Percentiles rank a stretch among this genome's conserved stretches.
These are phyloP conservation scores for Anabacerthia variegaticeps DNA, from an alignment of 2,797 vertebrate species.

Conservation along the genomic window DNA sequence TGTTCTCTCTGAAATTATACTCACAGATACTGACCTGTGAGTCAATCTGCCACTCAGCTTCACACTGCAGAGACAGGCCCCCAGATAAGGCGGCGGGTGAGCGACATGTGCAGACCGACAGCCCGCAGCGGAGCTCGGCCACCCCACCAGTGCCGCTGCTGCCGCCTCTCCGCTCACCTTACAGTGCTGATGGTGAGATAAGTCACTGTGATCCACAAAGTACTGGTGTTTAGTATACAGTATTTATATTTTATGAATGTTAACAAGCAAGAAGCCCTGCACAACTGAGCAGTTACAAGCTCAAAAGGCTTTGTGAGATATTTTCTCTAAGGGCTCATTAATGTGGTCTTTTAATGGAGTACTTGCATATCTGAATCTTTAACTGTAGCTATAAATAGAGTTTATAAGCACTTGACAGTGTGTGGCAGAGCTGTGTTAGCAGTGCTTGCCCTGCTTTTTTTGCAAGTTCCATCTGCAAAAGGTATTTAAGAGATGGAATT, in stretches of 20 bases:
- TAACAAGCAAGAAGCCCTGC: conserved; percentile 61
- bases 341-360: conserved; percentile 71
- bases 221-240: not conserved
- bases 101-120: not conserved
- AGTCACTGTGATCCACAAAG: not conserved
- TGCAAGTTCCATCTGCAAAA: not conserved
- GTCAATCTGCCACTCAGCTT: not conserved
- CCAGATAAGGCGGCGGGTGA: accelerated
- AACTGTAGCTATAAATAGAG: conserved; percentile 69
- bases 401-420: conserved; percentile 46
- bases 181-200: not conserved
- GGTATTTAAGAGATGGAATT: not conserved
- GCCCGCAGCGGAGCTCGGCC: accelerated
- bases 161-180: not conserved
- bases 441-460: conserved; percentile 3
- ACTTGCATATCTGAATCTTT: conserved; percentile 64
- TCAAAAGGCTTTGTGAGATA: conserved; percentile 72
- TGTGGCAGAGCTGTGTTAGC: conserved; percentile 41
- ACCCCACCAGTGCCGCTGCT: accelerated
- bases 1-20: not conserved
- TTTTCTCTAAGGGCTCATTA: conserved; percentile 73
- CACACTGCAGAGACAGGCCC: not conserved
- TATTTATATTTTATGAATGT: conserved; percentile 68
- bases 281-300: conserved; percentile 66
- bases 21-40: not conserved